phyloP scores from a whole-genome alignment of 2,113 vertebrate species.

The Carettochelys insculpta region DNA sequence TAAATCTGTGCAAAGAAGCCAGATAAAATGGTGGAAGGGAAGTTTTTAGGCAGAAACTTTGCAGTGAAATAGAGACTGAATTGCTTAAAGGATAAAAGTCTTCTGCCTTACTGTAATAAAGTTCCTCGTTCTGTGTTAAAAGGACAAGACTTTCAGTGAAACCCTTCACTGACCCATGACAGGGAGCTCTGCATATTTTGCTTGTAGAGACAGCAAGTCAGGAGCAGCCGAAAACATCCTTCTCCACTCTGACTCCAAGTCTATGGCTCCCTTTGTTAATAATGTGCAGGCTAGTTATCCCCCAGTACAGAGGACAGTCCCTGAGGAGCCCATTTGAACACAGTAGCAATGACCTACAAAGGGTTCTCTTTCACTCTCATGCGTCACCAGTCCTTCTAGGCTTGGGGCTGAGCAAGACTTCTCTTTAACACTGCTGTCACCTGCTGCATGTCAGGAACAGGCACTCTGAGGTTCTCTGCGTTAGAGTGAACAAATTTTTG shows the following conservation, averaged over 20 bases:
- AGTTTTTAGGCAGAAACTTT: neutral
- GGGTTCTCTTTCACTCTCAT: neutral
- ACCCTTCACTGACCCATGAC: neutral
- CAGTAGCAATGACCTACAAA: neutral
- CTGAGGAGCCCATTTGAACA: neutral
- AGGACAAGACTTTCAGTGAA: neutral
- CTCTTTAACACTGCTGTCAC: neutral
- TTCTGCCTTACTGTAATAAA: neutral
- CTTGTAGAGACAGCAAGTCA: neutral
- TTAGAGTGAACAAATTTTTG: neutral
- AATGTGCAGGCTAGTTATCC: neutral
- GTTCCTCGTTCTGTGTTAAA: neutral
- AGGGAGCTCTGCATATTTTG: neutral
- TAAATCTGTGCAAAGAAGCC: neutral
- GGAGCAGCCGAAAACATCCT: neutral
- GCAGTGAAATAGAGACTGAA: neutral
- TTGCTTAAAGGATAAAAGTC: neutral
- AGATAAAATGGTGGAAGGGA: neutral
- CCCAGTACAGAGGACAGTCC: neutral
- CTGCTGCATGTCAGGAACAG: neutral
- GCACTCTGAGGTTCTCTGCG: neutral
- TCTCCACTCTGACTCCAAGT: neutral
- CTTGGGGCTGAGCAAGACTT: neutral
- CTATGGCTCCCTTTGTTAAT: neutral
- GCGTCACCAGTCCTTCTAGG: neutral